phyloP scores from a whole-genome alignment of 2,888 invertebrate species.

The Bellardia bayeri region DNA sequence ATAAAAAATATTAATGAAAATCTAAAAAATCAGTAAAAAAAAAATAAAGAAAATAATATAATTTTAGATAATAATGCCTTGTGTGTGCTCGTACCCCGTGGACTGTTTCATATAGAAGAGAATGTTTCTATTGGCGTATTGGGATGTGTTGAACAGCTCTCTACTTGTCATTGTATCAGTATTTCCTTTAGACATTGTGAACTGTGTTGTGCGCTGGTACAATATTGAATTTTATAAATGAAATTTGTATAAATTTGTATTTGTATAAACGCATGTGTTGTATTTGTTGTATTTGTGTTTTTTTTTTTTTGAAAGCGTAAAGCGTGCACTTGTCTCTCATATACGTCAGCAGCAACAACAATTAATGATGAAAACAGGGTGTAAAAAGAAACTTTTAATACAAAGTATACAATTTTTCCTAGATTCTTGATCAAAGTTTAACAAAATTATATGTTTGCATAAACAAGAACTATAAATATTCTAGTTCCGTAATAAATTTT shows the following conservation, averaged over 20 bases:
- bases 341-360: constrained; percentile 5
- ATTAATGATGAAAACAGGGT: constrained; percentile 34
- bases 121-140: constrained; percentile 6
- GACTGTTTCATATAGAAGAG: constrained; percentile 42
- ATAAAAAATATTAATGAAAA: constrained; percentile 48
- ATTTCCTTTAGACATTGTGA: not conserved
- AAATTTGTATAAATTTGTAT: constrained; percentile 21
- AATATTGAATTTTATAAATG: constrained; percentile 2
- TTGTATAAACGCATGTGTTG: constrained; percentile 24
- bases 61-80: constrained; percentile 51
- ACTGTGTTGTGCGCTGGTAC: not conserved
- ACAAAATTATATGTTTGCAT: too few species aligned
- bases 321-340: constrained; percentile 61
- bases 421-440: too few species aligned
- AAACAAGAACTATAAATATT: too few species aligned
- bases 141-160: not conserved
- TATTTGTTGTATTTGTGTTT: too few species aligned
- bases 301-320: constrained; percentile 8
- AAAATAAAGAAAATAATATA: constrained; percentile 44
- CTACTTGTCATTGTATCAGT: constrained; percentile 12
- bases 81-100: constrained; percentile 48
- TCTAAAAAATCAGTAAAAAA: not conserved
- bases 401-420: too few species aligned
- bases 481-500: too few species aligned
- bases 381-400: not conserved